A percentile compares a stretch with the other conserved stretches of the same genome.
Conservation (phyloP, 2,797 vertebrate species). For the Lutjanus argentimaculatus region DNA sequence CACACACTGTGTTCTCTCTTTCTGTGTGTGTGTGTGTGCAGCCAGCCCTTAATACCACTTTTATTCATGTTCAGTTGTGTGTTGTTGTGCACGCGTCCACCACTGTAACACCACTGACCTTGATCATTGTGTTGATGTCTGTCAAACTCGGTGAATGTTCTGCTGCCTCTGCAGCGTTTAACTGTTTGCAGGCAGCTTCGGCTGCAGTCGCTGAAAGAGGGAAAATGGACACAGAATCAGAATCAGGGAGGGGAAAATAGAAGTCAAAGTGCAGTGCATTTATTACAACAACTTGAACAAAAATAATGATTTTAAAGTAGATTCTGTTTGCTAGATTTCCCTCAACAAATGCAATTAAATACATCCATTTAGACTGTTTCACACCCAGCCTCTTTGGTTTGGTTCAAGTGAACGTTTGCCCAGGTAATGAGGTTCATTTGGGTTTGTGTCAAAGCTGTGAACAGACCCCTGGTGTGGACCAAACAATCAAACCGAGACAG, state of each 20-base stretch:
- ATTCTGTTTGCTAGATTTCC: neutral
- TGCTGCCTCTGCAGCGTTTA: constrained; percentile 2
- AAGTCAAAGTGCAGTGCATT: neutral
- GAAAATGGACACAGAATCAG: neutral
- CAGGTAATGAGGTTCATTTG: no score
- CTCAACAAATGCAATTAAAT: no score
- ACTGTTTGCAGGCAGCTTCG: constrained; percentile 8
- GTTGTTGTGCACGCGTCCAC: neutral
- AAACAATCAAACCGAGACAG: no score
- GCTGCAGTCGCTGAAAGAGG: neutral
- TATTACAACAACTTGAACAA: neutral
- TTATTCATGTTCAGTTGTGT: constrained; percentile 31
- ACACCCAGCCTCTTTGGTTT: no score
- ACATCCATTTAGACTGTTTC: no score
- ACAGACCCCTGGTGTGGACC: no score
- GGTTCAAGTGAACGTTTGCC: no score
- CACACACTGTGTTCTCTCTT: neutral
- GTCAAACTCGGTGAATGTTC: constrained; percentile 35
- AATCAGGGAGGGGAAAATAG: no score
- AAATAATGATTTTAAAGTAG: neutral
- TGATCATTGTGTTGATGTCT: constrained; percentile 54
- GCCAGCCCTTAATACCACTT: constrained; percentile 7
- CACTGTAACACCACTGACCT: constrained; percentile 35
- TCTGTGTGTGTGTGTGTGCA: constrained; percentile 1
- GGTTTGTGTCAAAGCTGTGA: no score